Evolutionary conservation across 2,113 vertebrate genomes (phyloP).

Genomic region (Phalacrocorax aristotelis): DNA sequence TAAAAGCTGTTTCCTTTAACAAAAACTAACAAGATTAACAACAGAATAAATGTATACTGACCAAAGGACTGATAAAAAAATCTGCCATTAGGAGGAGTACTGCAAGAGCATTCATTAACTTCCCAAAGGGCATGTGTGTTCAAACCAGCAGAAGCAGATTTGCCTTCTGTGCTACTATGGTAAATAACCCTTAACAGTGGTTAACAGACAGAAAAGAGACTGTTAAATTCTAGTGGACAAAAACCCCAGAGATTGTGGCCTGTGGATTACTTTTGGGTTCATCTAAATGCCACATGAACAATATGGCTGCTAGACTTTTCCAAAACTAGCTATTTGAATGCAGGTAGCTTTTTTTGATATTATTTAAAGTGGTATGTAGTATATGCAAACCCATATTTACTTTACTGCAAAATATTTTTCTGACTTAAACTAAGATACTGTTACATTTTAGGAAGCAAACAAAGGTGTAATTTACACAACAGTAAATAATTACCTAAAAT

Average conservation of each 20-base stretch:
- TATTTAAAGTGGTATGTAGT: not conserved
- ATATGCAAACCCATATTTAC: not conserved
- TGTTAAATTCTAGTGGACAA: not conserved
- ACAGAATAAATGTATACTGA: not conserved
- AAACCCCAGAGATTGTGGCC: not conserved
- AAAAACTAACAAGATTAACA: not conserved
- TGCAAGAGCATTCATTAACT: not conserved
- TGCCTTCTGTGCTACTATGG: not conserved
- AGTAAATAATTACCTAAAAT: not conserved
- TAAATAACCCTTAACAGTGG: not conserved
- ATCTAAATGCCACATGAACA: not conserved
- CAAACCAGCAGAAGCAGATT: not conserved
- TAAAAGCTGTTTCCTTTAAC: not conserved
- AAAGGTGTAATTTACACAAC: not conserved
- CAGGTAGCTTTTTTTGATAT: not conserved
- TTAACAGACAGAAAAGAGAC: not conserved
- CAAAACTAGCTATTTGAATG: not conserved
- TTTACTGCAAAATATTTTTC: not conserved
- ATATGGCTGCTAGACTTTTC: not conserved
- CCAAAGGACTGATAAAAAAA: not conserved
- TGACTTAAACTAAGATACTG: not conserved
- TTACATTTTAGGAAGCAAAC: not conserved
- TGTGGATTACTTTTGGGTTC: not conserved
- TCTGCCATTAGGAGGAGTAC: not conserved
- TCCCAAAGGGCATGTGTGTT: not conserved